These are phyloP conservation scores for Rhabdomys dilectus DNA, from an alignment of 2,113 vertebrate species.

Conservation along the genomic window DNA sequence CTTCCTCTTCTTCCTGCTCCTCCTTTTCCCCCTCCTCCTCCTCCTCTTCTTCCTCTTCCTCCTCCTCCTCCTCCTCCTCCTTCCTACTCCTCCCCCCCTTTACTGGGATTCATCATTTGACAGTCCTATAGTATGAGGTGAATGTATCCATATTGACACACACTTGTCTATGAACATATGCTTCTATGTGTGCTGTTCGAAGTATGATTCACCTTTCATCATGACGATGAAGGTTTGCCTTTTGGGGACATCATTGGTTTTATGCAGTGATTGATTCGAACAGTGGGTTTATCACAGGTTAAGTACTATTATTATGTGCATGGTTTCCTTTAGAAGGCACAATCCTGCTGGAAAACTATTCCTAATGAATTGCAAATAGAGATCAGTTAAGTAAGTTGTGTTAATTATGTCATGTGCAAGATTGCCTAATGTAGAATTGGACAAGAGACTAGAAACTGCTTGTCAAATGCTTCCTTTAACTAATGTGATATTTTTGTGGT, in stretches of 20 bases:
- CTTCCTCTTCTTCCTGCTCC: too few species aligned
- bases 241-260: constrained; percentile 13
- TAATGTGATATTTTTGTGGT: constrained; percentile 61
- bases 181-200: neutral
- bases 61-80: too few species aligned
- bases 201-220: neutral
- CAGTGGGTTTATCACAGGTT: neutral
- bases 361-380: constrained; percentile 63
- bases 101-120: constrained; percentile 7
- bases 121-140: neutral
- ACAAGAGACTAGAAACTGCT: constrained; percentile 68
- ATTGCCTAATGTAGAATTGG: constrained; percentile 71
- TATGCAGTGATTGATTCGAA: neutral
- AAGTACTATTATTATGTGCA: constrained; percentile 29
- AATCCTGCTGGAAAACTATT: constrained; percentile 64
- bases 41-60: too few species aligned
- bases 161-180: neutral
- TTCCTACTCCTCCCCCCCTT: too few species aligned
- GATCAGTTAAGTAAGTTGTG: constrained; percentile 68
- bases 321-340: constrained; percentile 48
- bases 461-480: constrained; percentile 74
- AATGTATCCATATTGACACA: neutral
- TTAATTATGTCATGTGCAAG: constrained; percentile 76
- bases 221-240: neutral
- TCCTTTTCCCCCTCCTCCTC: too few species aligned